These are phyloP conservation scores for Astyanax mexicanus DNA, from an alignment of 2,797 vertebrate species.

Conservation along the genomic window DNA sequence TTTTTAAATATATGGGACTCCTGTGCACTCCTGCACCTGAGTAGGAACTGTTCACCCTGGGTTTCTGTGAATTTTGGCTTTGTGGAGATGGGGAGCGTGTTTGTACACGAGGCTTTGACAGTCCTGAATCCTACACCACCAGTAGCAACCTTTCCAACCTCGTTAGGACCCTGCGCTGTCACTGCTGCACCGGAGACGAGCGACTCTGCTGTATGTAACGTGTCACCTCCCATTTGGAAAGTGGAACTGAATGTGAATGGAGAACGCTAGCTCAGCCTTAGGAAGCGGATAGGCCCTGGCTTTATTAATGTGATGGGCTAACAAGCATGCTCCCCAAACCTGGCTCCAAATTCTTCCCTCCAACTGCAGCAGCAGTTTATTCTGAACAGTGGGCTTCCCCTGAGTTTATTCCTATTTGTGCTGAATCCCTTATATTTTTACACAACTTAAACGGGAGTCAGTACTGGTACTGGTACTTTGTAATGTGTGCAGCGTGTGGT, in stretches of 20 bases:
- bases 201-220: constrained; percentile 9
- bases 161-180: constrained; percentile 10
- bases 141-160: constrained; percentile 22
- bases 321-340: not conserved
- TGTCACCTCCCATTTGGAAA: constrained; percentile 14
- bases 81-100: not conserved
- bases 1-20: not conserved
- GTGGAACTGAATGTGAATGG: constrained; percentile 1
- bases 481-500: no score
- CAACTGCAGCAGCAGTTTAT: not conserved
- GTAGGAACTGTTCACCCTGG: not conserved
- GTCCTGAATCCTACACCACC: constrained; percentile 14
- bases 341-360: not conserved
- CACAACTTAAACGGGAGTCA: no score
- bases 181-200: not conserved
- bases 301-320: constrained; percentile 17
- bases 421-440: constrained; percentile 6
- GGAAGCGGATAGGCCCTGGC: not conserved
- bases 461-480: no score
- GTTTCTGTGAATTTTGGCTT: not conserved
- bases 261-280: constrained; percentile 23
- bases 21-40: not conserved
- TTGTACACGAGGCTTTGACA: constrained; percentile 7
- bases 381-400: not conserved
- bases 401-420: not conserved